Conservation (phyloP, 1,140 invertebrate genomes). For the Subanguina moxae region DNA sequence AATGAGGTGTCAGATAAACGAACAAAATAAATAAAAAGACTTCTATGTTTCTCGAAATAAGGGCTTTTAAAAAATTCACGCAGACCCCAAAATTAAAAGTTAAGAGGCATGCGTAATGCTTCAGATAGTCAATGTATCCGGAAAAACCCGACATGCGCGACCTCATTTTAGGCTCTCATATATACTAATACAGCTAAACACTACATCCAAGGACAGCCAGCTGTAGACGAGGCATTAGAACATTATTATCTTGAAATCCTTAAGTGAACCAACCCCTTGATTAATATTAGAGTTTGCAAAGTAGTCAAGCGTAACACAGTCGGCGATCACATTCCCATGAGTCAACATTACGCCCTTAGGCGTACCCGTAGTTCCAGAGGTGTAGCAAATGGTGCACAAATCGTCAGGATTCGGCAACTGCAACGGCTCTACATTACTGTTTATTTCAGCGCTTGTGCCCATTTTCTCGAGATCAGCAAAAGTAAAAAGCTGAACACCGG, state of each 20-base stretch:
- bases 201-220: too few species aligned
- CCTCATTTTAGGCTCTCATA: too few species aligned
- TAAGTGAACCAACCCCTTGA: slow-evolving; percentile 38
- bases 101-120: too few species aligned
- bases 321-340: slow-evolving; percentile 84
- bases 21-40: too few species aligned
- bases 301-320: slow-evolving; percentile 68
- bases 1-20: too few species aligned
- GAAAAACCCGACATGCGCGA: too few species aligned
- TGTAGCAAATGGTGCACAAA: slow-evolving; percentile 70
- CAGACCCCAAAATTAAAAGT: too few species aligned
- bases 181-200: too few species aligned
- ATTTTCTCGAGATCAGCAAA: slow-evolving; percentile 81
- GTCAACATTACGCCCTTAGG: slow-evolving; percentile 95
- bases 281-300: slow-evolving; percentile 64
- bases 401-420: slow-evolving; percentile 70
- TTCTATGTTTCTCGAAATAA: too few species aligned
- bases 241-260: background rate
- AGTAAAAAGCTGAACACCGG: slow-evolving; percentile 74
- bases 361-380: slow-evolving; percentile 92
- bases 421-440: slow-evolving; percentile 63
- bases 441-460: slow-evolving; percentile 61
- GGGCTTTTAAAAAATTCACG: too few species aligned
- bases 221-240: background rate
- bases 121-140: too few species aligned